Percentiles rank a stretch among this genome's conserved stretches.
Evolutionary conservation across 2,797 vertebrate species (phyloP).

Genomic region (Rhyacichthys aspro): DNA sequence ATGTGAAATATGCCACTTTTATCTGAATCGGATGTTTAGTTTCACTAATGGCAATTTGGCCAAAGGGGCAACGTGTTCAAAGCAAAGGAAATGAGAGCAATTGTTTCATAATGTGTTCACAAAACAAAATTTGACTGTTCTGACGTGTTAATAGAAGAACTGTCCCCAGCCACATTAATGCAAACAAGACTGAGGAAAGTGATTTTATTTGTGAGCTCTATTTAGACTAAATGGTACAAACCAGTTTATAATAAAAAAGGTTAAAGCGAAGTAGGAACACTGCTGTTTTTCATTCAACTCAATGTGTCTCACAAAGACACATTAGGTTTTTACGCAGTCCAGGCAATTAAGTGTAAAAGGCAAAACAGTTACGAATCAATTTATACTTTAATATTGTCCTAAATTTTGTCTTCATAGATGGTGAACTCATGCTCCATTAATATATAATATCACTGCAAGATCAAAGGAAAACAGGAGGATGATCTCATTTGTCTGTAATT

Average conservation of each 20-base stretch:
- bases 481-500: conserved; percentile 4
- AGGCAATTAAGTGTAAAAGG: conserved; percentile 16
- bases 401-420: conserved; percentile 16
- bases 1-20: conserved; percentile 58
- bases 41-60: conserved; percentile 66
- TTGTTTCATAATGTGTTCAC: conserved; percentile 66
- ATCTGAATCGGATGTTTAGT: conserved; percentile 51
- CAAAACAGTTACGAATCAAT: conserved; percentile 17
- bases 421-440: conserved; percentile 15
- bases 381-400: neutral
- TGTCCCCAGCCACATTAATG: conserved; percentile 49
- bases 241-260: conserved; percentile 35
- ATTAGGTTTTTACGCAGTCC: conserved; percentile 20
- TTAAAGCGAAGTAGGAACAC: conserved; percentile 35
- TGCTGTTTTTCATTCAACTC: conserved; percentile 43
- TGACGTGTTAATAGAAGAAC: conserved; percentile 58
- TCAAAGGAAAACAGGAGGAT: conserved; percentile 14
- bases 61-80: conserved; percentile 43
- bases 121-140: conserved; percentile 66
- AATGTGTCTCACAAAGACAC: conserved; percentile 17
- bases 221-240: conserved; percentile 44
- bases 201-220: conserved; percentile 42
- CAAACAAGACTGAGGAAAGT: conserved; percentile 35
- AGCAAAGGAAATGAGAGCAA: conserved; percentile 69
- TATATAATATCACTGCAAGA: conserved; percentile 9